Base-by-base conservation (phyloP, 1,140 invertebrate genomes). In the Lethocerus indicus region DNA sequence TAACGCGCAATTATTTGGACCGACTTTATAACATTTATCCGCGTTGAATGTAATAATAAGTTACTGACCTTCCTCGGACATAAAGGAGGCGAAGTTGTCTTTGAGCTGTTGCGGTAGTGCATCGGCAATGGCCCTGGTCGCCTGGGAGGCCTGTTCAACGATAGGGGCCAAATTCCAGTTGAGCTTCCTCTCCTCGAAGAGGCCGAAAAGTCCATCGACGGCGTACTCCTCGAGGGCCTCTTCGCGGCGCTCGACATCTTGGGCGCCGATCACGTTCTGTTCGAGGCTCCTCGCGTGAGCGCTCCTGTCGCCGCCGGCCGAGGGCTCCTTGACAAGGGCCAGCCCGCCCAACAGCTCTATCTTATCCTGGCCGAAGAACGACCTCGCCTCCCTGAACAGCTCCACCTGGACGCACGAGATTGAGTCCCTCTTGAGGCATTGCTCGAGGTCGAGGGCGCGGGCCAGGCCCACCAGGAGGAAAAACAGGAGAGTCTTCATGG, bases 381-480 rank as follows among this genome's bases (percentile, higher is more conserved):
- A 69, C 57, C 70, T 73, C 3, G 73, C 71, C 54, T 67, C 69
- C 25, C 73, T 65, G 64, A 69, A 78, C 37, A 78, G 58, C 59
- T 71, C 66, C 55, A 73, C 67, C 60, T 79, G 77, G 42, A 79
- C 61, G 63, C 77, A 79, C 45, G 73, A 72, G 48, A 79, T 77
- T 49, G 76, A 78, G 64, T 79, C 76, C 57, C 74, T 67, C 51
- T 69, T 63, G 23, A 78, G 62, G 56, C 76, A 78, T 49, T 74
- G 68, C 24, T n/a, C n/a, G n/a, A n/a, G n/a, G n/a, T n/a, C n/a
- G n/a, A n/a, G n/a, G n/a, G n/a, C n/a, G n/a, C n/a, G n/a, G n/a
- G n/a, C n/a, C n/a, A n/a, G n/a, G n/a, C n/a, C n/a, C n/a, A n/a
- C n/a, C n/a, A n/a, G n/a, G n/a, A n/a, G n/a, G n/a, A n/a, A n/a